Evolutionary conservation across 1,140 invertebrate genomes (phyloP), one percentile per base, ranked within the genome.

Genomic region (Pseudomyrmex sp.): DNA sequence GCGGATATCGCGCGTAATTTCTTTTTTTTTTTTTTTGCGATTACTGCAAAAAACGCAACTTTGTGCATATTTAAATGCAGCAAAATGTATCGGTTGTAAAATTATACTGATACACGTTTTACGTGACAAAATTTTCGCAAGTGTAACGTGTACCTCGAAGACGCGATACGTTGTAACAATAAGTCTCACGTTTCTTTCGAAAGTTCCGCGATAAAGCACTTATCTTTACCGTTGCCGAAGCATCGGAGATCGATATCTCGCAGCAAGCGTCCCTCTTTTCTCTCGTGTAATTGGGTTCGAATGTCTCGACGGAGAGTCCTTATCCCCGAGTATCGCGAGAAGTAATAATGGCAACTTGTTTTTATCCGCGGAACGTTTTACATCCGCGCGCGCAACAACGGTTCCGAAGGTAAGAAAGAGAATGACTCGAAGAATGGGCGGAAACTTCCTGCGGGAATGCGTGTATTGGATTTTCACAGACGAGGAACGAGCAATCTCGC

Each of bases 391-490:
- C 35, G 35, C 35, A 20, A 50, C n/a, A 18, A 35, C 23, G 20
- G n/a, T 23, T 83, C n/a, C 76, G 46, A 9, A 72, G 15, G 13
- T 54, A 58, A 76, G 44, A 35, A 35, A 35, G 46, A 52, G 69
- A 84, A 70, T 76, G 20, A 56, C 58, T 70, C 7, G 52, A 61
- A 69, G 54, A 70, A 82, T n/a, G 35, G n/a, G 8, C 23, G 15
- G 2, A 63, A 56, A 26, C 58, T 68, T n/a, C 54, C 46, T 52
- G 23, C 20, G 26, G 62, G 72, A 84, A 88, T 84, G 58, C 86
- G 58, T 83, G 77, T 88, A 85, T 88, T 77, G 83, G 86, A 88
- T 88, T 84, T 88, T 88, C 83, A 9, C 72, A 68, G 72, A 85
- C 77, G 50, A 35, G 72, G 72, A 88, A 82, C 72, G 83, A 77